Percentiles rank a stretch among this genome's conserved stretches.
Conservation (phyloP, 2,797 vertebrate genomes). For the Neosilurus hyrtlii region DNA sequence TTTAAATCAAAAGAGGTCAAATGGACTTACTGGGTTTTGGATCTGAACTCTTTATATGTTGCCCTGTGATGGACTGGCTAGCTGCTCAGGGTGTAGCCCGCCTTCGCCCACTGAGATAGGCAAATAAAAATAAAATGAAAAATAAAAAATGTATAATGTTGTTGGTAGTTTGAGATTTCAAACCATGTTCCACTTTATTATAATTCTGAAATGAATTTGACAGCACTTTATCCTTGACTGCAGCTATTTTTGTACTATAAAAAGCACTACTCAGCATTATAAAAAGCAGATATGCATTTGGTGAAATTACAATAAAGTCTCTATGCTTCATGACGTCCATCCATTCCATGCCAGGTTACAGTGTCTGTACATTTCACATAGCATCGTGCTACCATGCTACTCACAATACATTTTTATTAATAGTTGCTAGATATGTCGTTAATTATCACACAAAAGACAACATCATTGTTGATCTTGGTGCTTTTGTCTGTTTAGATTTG, state of each 20-base stretch:
- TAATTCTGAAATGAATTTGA: constrained; percentile 10
- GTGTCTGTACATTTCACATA: constrained; percentile 25
- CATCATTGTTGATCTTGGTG: constrained; percentile 14
- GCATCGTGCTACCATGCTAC: constrained; percentile 30
- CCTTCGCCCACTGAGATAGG: too few relatives aligned
- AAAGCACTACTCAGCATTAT: constrained; percentile 27
- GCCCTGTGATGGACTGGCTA: too few relatives aligned
- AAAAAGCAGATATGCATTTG: constrained; percentile 35
- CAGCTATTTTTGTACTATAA: constrained; percentile 28
- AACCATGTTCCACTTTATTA: constrained; percentile 33
- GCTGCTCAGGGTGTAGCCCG: too few relatives aligned
- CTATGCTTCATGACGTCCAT: constrained; percentile 4
- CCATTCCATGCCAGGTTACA: constrained; percentile 16
- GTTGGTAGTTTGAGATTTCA: neutral
- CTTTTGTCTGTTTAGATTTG: neutral
- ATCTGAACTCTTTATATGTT: too few relatives aligned
- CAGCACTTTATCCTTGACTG: constrained; percentile 25
- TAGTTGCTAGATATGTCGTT: constrained; percentile 45
- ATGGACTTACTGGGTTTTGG: too few relatives aligned
- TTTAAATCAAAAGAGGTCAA: too few relatives aligned
- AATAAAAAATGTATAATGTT: neutral
- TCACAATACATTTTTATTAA: constrained; percentile 1
- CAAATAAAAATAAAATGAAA: too few relatives aligned
- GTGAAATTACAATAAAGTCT: constrained; percentile 20
- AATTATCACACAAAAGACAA: constrained; percentile 69